Evolutionary conservation across 2,888 invertebrate genomes (phyloP).

Genomic region (Hanleya hanleyi): DNA sequence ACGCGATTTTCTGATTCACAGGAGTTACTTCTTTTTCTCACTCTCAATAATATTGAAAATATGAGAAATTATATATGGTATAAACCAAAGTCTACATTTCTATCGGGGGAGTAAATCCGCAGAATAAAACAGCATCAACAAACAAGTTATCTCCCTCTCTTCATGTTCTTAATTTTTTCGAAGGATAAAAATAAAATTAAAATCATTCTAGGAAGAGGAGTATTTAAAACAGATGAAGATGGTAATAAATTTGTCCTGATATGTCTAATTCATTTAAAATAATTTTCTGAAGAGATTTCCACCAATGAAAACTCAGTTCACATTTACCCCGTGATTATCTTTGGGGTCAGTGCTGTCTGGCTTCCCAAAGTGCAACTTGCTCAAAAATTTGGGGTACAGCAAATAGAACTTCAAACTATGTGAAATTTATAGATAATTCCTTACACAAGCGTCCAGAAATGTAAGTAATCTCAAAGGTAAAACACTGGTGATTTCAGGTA

Average conservation of each 20-base stretch:
- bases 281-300: neutral
- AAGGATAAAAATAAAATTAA: neutral
- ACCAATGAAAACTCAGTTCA: neutral
- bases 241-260: neutral
- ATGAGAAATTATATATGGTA: no score
- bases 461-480: no score
- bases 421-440: no score
- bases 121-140: constrained; percentile 1
- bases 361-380: no score
- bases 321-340: neutral
- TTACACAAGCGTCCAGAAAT: no score
- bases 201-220: neutral
- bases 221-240: neutral
- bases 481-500: no score
- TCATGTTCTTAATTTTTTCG: neutral
- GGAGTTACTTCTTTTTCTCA: neutral
- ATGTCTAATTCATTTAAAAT: no score
- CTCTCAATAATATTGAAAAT: no score
- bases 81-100: neutral
- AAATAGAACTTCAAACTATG: no score
- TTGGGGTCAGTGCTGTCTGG: constrained; percentile 5
- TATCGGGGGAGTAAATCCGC: neutral
- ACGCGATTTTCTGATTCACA: neutral
- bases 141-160: constrained; percentile 6
- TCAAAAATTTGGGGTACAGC: no score